Base-by-base conservation (phyloP, 92 coral and sea anemone genomes). In the Epizoanthus ramosus region DNA sequence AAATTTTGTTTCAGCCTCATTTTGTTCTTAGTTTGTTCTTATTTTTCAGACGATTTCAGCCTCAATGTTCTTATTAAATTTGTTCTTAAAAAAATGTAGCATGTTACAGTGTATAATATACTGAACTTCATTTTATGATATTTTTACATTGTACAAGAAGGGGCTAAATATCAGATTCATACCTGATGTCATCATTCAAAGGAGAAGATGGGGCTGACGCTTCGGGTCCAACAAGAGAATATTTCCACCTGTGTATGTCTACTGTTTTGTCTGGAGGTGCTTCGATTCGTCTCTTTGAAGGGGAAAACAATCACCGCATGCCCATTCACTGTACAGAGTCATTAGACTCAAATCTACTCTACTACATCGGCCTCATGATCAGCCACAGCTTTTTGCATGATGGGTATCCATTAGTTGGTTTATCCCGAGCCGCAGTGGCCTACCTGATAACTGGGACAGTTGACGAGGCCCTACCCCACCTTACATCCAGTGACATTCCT, bases 161-260 rank as follows among this genome's bases (percentile, higher is more conserved):
- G 86, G 86, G 28, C 67, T 61, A 61, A 61, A 61, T 61, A 35
- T 61, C 67, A 61, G 67, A 61, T 61, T 61, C 67, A 61, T 61
- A 61, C 88, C 93, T 17, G 88, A 90, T 71, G 87, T 90, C n/a
- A 4, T 72, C 77, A 23, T 90, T 90, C 35, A 57, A 57, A 56
- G 90, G 86, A 12, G 93, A 90, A 73, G 88, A 83, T 18, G 90
- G 93, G 5, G 47, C 54, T 21, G 93, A 90, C 83, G 90, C 93
- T 22, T 76, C 85, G 15, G 93, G 93, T 19, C 93, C 88, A 13
- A 86, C 90, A 3, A 57, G 90, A 41, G 90, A 83, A 57, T 86
- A 75, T 81, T 89, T 81, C 56, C 56, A 66, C 60, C 17, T 75
- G 61, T 57, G 58, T 28, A 89, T 87, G 93, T 31, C 88, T 28